Evolutionary conservation across 2,888 invertebrate species (phyloP), one percentile per base, ranked within the genome.

Genomic region (Argynnis bischoffii): DNA sequence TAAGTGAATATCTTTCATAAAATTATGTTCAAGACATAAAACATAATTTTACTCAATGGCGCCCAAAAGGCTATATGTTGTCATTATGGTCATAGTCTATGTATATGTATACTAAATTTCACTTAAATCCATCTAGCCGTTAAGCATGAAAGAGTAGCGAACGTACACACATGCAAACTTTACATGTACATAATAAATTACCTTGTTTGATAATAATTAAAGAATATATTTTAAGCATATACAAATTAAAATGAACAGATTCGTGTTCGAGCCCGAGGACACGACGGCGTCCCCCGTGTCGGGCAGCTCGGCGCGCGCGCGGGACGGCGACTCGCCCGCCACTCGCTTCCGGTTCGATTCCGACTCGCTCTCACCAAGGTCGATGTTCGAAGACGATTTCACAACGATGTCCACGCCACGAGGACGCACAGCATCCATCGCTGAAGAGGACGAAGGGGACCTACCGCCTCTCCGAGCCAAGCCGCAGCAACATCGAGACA

Each of bases 341-440:
- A 77, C 89, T 0, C 83, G 89, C n/a, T 90, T 80, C 82, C 88
- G 86, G 46, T 90, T 86, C 87, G 93, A 88, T 79, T 93, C 85
- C 74, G 94, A 88, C 75, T 90, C 90, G 31, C 74, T 90, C 15
- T 91, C 91, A 0, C 90, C 90, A 0, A 84, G 91, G 4, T 91
- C 91, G 18, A 83, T 90, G 77, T 79, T 78, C 75, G 79, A 78
- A 51, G 96, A 96, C 81, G 96, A 96, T 82, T 96, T 96, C 76
- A 94, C 95, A 0, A 82, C 90, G 1, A 75, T 84, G 21, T 77
- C 86, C 77, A 87, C 83, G 66, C 93, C 86, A 68, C 78, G 88
- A 3, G 81, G 83, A 0, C 81, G 92, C n/a, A 84, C 90, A 16
- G 89, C 90, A 1, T 90, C 92, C 61, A 93, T 93, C 65, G 92